phyloP scores from a whole-genome alignment of 2,113 vertebrate genomes.

The Pygoscelis antarcticus region DNA sequence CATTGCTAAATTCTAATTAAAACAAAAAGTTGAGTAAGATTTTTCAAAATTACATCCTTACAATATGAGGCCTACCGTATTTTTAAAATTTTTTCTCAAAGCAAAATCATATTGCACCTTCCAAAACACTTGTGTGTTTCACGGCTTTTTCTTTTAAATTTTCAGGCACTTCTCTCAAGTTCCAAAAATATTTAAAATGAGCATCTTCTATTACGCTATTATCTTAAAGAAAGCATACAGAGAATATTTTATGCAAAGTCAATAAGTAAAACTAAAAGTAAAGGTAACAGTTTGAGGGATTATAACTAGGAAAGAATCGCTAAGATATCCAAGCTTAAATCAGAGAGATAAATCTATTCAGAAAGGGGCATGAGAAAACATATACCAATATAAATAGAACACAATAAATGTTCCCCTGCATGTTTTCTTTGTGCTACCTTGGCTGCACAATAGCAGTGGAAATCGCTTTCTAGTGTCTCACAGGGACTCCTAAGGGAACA shows the following conservation, averaged over 20 bases:
- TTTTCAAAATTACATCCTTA: background rate
- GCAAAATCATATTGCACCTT: background rate
- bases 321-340: background rate
- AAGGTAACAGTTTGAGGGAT: background rate
- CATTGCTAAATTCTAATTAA: background rate
- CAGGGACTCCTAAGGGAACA: background rate
- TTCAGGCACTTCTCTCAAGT: background rate
- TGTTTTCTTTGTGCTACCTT: background rate
- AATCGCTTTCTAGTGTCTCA: background rate
- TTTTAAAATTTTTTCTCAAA: background rate
- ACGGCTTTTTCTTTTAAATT: background rate
- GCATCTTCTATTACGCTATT: background rate
- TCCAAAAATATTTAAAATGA: background rate
- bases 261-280: background rate
- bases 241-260: background rate
- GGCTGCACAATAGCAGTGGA: background rate
- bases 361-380: background rate
- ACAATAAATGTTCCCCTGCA: background rate
- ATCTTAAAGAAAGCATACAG: background rate
- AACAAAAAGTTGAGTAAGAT: background rate
- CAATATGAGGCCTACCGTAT: background rate
- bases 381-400: background rate
- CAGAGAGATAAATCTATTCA: background rate
- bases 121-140: background rate
- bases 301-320: background rate